Conservation (phyloP, 2,888 invertebrate genomes). For the Drosophila aldrichi region DNA sequence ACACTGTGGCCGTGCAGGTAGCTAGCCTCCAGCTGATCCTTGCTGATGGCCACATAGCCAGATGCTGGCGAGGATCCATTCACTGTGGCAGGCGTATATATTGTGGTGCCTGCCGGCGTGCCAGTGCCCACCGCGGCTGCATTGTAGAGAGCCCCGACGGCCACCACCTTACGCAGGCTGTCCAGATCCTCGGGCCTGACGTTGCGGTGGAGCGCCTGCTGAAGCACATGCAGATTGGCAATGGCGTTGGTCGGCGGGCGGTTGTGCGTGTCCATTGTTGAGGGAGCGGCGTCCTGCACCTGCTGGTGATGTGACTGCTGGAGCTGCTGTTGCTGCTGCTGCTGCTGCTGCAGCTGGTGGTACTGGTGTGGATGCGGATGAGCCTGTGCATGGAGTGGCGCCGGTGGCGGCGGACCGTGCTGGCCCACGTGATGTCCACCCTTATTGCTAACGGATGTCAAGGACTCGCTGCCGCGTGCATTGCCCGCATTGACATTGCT, state of each 20-base stretch:
- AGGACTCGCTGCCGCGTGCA: constrained; percentile 6
- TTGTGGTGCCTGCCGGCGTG: constrained; percentile 24
- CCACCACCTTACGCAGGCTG: constrained; percentile 82
- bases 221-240: constrained; percentile 79
- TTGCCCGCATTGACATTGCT: not conserved
- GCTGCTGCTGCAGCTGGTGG: constrained; percentile 33
- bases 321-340: not conserved
- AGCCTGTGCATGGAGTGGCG: constrained; percentile 28
- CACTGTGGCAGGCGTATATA: constrained; percentile 32
- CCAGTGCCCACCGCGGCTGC: constrained; percentile 47
- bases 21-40: constrained; percentile 66
- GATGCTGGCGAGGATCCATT: constrained; percentile 11
- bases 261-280: constrained; percentile 2
- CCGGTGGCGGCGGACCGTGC: constrained; percentile 39
- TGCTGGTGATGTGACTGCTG: constrained; percentile 25
- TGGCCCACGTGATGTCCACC: constrained; percentile 52
- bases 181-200: constrained; percentile 80
- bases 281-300: constrained; percentile 4
- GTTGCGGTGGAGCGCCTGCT: constrained; percentile 75
- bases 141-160: constrained; percentile 68
- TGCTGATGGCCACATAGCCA: constrained; percentile 52
- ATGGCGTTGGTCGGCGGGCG: constrained; percentile 36
- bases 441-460: constrained; percentile 32
- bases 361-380: constrained; percentile 41
- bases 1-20: constrained; percentile 62